A percentile compares a stretch with the other conserved stretches of the same genome.
phyloP scores from a whole-genome alignment of 2,888 invertebrate genomes.

The Agrochola macilenta region DNA sequence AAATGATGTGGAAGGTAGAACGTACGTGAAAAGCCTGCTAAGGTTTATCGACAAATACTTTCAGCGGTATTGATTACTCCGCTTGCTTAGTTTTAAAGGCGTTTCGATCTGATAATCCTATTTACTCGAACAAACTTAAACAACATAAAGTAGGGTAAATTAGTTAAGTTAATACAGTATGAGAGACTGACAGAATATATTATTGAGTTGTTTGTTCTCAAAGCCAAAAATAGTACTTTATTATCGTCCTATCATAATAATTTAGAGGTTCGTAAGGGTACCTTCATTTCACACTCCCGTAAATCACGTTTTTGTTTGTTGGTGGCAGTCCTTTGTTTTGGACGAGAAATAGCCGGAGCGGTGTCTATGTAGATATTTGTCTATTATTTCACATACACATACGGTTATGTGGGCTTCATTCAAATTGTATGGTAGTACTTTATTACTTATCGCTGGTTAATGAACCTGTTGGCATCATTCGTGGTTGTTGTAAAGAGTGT shows the following conservation, averaged over 20 bases:
- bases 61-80: conserved; percentile 52
- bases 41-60: conserved; percentile 63
- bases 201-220: conserved; percentile 49
- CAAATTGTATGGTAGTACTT: conserved; percentile 51
- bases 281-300: conserved; percentile 80
- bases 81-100: conserved; percentile 44
- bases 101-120: conserved; percentile 48
- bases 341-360: conserved; percentile 71
- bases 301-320: conserved; percentile 85
- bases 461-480: conserved; percentile 45
- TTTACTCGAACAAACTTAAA: conserved; percentile 52
- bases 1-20: conserved; percentile 78
- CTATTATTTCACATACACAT: conserved; percentile 60
- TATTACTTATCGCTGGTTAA: conserved; percentile 52
- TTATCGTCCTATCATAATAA: conserved; percentile 74
- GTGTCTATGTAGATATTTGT: conserved; percentile 67
- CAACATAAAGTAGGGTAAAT: conserved; percentile 43
- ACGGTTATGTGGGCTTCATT: conserved; percentile 55
- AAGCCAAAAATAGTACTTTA: conserved; percentile 66
- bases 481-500: conserved; percentile 40
- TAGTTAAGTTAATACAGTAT: conserved; percentile 41
- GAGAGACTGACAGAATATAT: conserved; percentile 38
- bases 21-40: conserved; percentile 69
- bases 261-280: conserved; percentile 75
- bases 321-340: conserved; percentile 81